phyloP scores from a whole-genome alignment of 2,797 vertebrate species.

The Sebastes jordani region DNA sequence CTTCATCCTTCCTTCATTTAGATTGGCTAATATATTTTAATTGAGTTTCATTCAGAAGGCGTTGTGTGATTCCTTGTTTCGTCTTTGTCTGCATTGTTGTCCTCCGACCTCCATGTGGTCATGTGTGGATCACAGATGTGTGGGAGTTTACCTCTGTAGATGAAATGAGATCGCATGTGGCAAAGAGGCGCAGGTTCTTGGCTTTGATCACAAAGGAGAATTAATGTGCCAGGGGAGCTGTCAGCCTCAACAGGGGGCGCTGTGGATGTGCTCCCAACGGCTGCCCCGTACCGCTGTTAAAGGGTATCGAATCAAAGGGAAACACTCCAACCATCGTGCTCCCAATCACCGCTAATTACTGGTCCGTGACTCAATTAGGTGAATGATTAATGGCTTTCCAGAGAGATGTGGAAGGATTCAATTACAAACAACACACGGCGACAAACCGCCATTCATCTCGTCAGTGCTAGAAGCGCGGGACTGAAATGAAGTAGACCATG shows the following conservation, averaged over 20 bases:
- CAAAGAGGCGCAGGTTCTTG: slow-evolving; percentile 51
- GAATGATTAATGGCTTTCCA: slow-evolving; percentile 75
- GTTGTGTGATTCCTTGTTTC: slow-evolving; percentile 24
- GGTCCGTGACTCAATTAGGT: slow-evolving; percentile 75
- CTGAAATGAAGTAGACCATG: slow-evolving; percentile 46
- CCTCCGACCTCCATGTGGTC: slow-evolving; percentile 46
- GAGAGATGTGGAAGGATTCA: slow-evolving; percentile 75
- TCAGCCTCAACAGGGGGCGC: slow-evolving; percentile 62
- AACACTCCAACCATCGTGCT: slow-evolving; percentile 62
- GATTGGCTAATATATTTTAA: slow-evolving; percentile 28
- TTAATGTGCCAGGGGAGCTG: slow-evolving; percentile 40
- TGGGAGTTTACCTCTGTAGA: slow-evolving; percentile 49
- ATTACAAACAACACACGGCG: slow-evolving; percentile 67
- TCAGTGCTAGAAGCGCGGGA: slow-evolving; percentile 25
- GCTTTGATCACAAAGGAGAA: slow-evolving; percentile 66
- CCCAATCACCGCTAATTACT: slow-evolving; percentile 77
- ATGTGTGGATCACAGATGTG: slow-evolving; percentile 34
- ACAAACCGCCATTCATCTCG: slow-evolving; percentile 50
- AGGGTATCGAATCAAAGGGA: slow-evolving; percentile 64
- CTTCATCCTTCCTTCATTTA: slow-evolving; percentile 24
- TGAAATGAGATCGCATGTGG: slow-evolving; percentile 61
- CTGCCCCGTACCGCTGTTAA: background rate
- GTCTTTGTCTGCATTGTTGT: slow-evolving; percentile 18
- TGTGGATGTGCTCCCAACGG: slow-evolving; percentile 46
- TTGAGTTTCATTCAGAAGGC: slow-evolving; percentile 35